phyloP scores from a whole-genome alignment of 2,797 vertebrate species.

The Mus minutoides region DNA sequence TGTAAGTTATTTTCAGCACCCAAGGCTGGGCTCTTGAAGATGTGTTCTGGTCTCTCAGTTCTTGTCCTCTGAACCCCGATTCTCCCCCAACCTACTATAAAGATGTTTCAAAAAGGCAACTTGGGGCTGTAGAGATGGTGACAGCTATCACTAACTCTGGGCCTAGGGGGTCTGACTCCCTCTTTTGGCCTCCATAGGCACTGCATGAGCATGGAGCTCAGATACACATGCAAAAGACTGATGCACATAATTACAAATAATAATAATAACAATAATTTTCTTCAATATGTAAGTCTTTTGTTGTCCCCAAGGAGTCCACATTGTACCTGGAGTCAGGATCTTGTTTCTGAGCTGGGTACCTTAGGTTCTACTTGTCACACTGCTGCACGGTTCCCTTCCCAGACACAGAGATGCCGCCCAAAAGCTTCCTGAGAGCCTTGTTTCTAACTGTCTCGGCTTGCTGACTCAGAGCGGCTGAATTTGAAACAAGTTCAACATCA shows the following conservation, averaged over 20 bases:
- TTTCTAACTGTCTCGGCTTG: neutral
- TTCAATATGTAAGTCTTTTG: neutral
- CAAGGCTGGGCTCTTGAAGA: neutral
- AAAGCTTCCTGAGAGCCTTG: neutral
- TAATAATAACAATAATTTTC: neutral
- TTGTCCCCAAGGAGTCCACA: neutral
- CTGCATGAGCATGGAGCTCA: neutral
- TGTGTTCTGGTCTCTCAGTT: neutral
- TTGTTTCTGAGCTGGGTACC: neutral
- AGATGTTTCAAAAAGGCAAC: slow-evolving; percentile 13
- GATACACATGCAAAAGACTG: neutral
- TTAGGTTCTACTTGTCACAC: neutral
- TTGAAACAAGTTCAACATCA: neutral
- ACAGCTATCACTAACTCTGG: neutral
- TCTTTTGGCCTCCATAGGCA: neutral
- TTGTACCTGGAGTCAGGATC: neutral
- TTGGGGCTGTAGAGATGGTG: neutral
- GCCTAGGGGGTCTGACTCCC: neutral
- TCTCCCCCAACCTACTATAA: neutral
- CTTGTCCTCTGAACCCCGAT: neutral
- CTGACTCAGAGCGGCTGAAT: neutral
- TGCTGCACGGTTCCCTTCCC: neutral
- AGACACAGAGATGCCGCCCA: neutral
- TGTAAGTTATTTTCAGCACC: neutral
- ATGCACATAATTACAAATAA: neutral